Conservation (phyloP, 2,797 vertebrate genomes). For the Apogon hyalosoma region DNA sequence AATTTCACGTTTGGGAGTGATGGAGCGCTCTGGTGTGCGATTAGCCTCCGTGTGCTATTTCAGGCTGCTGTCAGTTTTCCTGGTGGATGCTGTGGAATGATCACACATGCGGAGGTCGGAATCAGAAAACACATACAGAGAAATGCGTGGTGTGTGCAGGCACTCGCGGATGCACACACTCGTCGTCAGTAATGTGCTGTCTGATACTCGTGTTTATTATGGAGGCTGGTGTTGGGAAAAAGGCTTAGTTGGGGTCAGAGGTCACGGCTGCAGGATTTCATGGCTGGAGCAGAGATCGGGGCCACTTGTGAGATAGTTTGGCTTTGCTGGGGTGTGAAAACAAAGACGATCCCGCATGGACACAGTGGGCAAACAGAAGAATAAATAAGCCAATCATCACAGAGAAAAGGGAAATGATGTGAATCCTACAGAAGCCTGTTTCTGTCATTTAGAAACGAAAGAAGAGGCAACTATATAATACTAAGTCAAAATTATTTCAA, state of each 20-base stretch:
- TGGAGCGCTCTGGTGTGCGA: conserved; percentile 61
- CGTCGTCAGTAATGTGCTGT: conserved; percentile 33
- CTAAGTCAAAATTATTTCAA: no score
- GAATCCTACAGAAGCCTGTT: background rate
- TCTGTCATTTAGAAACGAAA: background rate
- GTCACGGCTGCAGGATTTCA: conserved; percentile 73
- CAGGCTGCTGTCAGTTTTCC: conserved; percentile 49
- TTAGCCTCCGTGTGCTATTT: conserved; percentile 57
- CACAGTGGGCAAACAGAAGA: conserved; percentile 63
- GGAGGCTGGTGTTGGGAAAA: conserved; percentile 64
- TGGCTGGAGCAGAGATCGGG: conserved; percentile 63
- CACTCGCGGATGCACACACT: conserved; percentile 47
- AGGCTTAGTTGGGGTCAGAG: conserved; percentile 74
- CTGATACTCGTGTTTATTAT: conserved; percentile 79
- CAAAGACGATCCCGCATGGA: conserved; percentile 59
- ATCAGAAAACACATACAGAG: conserved; percentile 33
- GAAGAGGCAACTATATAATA: no score
- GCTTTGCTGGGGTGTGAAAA: conserved; percentile 67
- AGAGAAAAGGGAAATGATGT: conserved; percentile 31
- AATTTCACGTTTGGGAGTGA: conserved; percentile 78
- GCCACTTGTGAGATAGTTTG: conserved; percentile 74
- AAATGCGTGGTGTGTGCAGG: conserved; percentile 53
- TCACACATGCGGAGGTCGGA: conserved; percentile 42
- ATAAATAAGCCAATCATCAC: conserved; percentile 35
- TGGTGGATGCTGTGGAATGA: conserved; percentile 25